phyloP scores from a whole-genome alignment of 2,113 vertebrate genomes.

The Antechinus flavipes region DNA sequence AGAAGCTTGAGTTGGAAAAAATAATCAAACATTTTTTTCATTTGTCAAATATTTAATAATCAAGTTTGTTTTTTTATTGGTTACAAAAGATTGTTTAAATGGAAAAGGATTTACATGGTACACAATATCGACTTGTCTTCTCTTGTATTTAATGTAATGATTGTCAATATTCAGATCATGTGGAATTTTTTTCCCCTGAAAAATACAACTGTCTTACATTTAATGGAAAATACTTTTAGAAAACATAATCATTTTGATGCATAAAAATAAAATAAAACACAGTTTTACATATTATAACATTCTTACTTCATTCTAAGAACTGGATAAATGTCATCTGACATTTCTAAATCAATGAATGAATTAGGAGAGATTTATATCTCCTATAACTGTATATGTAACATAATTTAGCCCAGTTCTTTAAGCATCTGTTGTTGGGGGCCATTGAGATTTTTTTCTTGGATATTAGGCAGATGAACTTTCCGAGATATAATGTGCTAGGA shows the following conservation, averaged over 20 bases:
- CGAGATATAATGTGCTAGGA: no score
- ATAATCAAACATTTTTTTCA: not conserved
- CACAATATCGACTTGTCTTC: slow-evolving; percentile 20
- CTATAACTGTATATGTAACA: no score
- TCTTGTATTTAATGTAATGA: slow-evolving; percentile 46
- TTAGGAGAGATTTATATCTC: slow-evolving; percentile 9
- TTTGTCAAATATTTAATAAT: slow-evolving; percentile 23
- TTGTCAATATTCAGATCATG: slow-evolving; percentile 63
- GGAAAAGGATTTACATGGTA: slow-evolving; percentile 2
- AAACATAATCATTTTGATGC: slow-evolving; percentile 52
- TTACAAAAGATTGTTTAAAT: not conserved
- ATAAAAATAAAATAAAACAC: slow-evolving; percentile 16
- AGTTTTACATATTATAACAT: slow-evolving; percentile 28
- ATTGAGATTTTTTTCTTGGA: no score
- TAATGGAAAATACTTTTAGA: slow-evolving; percentile 36
- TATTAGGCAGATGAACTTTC: no score
- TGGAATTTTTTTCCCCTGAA: slow-evolving; percentile 42
- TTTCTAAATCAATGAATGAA: slow-evolving; percentile 16
- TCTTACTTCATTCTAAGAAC: not conserved
- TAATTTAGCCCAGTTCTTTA: no score
- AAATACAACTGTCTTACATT: slow-evolving; percentile 34
- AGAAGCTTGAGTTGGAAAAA: not conserved
- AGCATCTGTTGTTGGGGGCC: no score
- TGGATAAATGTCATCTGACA: slow-evolving; percentile 2
- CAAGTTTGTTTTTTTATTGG: slow-evolving; percentile 30